Percentiles rank a stretch among this genome's conserved stretches.
Evolutionary conservation across 2,113 vertebrate genomes (phyloP).

Genomic region (Leptobrachium ailaonicum): DNA sequence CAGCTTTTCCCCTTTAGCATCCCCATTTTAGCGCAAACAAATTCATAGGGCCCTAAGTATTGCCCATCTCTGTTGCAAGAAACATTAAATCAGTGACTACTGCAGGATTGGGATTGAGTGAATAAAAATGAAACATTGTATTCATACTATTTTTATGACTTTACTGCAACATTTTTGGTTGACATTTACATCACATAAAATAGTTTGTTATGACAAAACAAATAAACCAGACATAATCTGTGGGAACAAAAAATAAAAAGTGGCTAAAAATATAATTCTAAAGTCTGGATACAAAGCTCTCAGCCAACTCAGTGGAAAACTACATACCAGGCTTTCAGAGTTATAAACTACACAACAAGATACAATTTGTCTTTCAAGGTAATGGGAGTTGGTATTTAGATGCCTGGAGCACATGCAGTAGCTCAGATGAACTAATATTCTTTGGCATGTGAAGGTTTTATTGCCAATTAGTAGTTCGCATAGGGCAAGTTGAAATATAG

Average conservation of each 20-base stretch:
- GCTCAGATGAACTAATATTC: no score
- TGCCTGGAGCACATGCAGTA: no score
- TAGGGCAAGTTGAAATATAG: no score
- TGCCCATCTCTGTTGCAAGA: background rate
- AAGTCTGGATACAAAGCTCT: background rate
- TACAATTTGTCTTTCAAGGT: background rate
- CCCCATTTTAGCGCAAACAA: no score
- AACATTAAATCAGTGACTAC: background rate
- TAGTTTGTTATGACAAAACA: conserved; percentile 18
- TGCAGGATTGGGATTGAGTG: background rate
- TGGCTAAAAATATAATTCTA: conserved; percentile 26
- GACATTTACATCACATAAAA: background rate
- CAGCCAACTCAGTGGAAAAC: background rate
- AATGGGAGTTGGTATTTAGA: background rate
- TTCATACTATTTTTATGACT: background rate
- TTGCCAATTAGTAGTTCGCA: no score
- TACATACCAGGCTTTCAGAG: no score
- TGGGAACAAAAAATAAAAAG: conserved; percentile 30
- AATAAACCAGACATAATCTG: conserved; percentile 7
- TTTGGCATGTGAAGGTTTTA: no score
- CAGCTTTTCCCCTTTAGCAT: no score
- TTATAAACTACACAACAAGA: no score
- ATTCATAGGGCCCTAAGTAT: no score
- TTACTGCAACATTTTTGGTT: background rate
- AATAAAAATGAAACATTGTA: background rate